These are phyloP conservation scores for Zoanthus sociatus DNA, from an alignment of 92 coral and sea anemone genomes.

Conservation along the genomic window DNA sequence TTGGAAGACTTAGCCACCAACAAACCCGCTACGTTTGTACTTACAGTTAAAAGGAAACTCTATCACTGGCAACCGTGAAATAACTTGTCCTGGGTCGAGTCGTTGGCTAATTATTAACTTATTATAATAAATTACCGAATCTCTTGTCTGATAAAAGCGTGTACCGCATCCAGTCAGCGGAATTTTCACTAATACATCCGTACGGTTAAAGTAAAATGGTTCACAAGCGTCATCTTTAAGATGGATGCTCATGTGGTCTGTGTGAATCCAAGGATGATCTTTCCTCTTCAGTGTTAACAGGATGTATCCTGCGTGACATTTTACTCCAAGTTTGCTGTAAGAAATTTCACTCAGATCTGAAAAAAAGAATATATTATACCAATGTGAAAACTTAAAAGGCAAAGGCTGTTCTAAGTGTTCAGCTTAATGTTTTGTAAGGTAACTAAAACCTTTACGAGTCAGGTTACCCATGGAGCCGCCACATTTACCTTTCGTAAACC, in stretches of 20 bases:
- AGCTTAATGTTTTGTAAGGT: too few species aligned
- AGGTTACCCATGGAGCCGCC: too few species aligned
- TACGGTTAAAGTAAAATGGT: constrained; percentile 55
- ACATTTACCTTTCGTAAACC: too few species aligned
- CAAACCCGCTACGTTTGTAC: constrained; percentile 30
- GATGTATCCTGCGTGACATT: constrained; percentile 55
- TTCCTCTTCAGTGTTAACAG: constrained; percentile 53
- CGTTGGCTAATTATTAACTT: constrained; percentile 9
- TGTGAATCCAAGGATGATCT: constrained; percentile 68
- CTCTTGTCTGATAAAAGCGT: constrained; percentile 11
- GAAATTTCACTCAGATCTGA: constrained; percentile 53
- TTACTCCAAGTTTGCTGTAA: constrained; percentile 39
- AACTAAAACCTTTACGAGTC: too few species aligned
- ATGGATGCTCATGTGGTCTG: constrained; percentile 67
- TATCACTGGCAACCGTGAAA: constrained; percentile 38
- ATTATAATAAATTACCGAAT: constrained; percentile 57
- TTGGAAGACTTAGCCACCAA: background rate
- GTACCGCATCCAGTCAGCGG: constrained; percentile 76
- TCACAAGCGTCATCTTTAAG: constrained; percentile 66
- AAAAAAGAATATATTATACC: background rate
- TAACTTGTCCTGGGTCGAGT: constrained; percentile 16
- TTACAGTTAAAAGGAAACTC: constrained; percentile 44
- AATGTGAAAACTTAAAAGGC: too few species aligned
- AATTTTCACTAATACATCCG: constrained; percentile 60
- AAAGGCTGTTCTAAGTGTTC: too few species aligned